Evolutionary conservation across 1,140 invertebrate genomes (phyloP), one percentile per base, ranked within the genome.

Genomic region (Semibalanus balanoides): DNA sequence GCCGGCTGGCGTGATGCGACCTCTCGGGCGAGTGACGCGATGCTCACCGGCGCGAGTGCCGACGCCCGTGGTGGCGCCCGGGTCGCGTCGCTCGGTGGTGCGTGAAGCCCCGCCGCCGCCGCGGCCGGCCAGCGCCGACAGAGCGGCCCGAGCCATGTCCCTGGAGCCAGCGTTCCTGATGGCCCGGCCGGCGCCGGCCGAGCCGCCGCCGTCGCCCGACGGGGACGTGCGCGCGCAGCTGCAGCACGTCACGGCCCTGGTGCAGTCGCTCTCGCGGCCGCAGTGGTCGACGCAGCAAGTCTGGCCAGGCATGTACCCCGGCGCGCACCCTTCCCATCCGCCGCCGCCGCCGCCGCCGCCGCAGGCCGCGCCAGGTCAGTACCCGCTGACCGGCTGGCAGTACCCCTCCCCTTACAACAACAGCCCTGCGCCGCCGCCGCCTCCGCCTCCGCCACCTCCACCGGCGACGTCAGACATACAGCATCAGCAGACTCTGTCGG

Each of bases 401-500:
- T 70, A 25, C 7, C 3, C 28, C 3, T 70, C 28, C 7, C 69
- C n/a, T n/a, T n/a, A n/a, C n/a, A n/a, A n/a, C n/a, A n/a, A n/a
- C n/a, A n/a, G n/a, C n/a, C n/a, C 69, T 70, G 7, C 25, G 25
- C 69, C 25, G 69, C 69, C 25, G 3, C 69, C 25, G 69, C 69
- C 25, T 3, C 69, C 25, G 69, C 5, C 11, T 25, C 28, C 69
- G 69, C 69, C 69, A 28, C 69, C 28, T 7, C 69, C 28, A 25
- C 25, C 43, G 25, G 11, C 11, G 11, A 14, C 43, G 43, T 14
- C 25, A 25, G 25, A 79, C 70, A 70, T 81, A 3, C 87, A 88
- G 80, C 79, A 80, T 22, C 84, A 89, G 75, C 88, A 89, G 81
- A 84, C 89, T 82, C 84, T 87, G 3, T 86, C 86, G 74, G 87